Conservation (phyloP, 2,888 invertebrate genomes). For the Lasiommata megera region DNA sequence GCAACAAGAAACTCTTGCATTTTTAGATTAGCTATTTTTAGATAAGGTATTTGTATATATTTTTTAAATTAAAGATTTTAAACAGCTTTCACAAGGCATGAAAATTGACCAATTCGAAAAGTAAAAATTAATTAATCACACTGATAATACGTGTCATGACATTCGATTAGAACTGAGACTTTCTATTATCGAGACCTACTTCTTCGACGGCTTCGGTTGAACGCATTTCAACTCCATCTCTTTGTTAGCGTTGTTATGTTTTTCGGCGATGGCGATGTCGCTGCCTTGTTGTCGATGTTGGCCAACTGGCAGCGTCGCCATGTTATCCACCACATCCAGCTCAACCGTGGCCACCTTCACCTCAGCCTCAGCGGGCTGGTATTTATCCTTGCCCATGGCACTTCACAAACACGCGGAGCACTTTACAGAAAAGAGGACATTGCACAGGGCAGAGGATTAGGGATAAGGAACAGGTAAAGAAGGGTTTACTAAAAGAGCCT, state of each 20-base stretch:
- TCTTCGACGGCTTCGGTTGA: slow-evolving; percentile 91
- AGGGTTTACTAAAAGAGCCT: slow-evolving; percentile 49
- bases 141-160: not conserved
- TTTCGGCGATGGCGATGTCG: slow-evolving; percentile 88
- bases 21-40: not conserved
- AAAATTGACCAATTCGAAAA: not conserved
- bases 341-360: slow-evolving; percentile 95
- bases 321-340: slow-evolving; percentile 92
- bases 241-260: slow-evolving; percentile 91
- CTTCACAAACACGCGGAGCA: slow-evolving; percentile 39
- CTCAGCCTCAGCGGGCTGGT: slow-evolving; percentile 83
- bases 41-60: not conserved
- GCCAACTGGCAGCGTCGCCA: slow-evolving; percentile 93
- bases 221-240: slow-evolving; percentile 94
- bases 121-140: not conserved
- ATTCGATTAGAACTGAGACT: slow-evolving; percentile 12
- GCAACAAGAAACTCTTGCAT: not conserved
- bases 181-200: slow-evolving; percentile 78
- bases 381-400: slow-evolving; percentile 76
- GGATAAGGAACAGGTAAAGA: slow-evolving; percentile 54
- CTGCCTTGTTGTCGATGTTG: slow-evolving; percentile 86
- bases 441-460: slow-evolving; percentile 47
- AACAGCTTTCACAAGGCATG: not conserved
- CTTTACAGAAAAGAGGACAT: slow-evolving; percentile 45
- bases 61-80: not conserved